Evolutionary conservation across 2,888 invertebrate genomes (phyloP).

Genomic region (Stramonita haemastoma): DNA sequence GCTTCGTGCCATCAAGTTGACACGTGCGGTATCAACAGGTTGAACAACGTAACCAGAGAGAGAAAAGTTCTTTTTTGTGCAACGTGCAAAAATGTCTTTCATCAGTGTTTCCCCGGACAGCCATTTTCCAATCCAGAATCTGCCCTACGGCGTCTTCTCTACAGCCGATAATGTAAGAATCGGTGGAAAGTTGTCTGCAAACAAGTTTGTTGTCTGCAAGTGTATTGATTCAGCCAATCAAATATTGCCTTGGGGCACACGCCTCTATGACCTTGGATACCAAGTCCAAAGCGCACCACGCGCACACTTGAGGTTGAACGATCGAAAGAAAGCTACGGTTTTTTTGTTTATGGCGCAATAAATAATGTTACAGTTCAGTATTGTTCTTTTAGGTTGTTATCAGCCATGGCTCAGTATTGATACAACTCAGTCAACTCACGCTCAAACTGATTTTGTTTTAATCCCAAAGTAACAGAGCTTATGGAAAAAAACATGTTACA

Average conservation of each 20-base stretch:
- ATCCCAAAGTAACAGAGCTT: no score
- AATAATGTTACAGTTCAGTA: no score
- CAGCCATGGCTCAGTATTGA: no score
- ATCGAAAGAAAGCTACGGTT: no score
- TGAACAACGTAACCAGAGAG: slow-evolving; percentile 24
- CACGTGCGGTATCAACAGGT: slow-evolving; percentile 33
- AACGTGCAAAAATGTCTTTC: slow-evolving; percentile 77
- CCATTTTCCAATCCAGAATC: slow-evolving; percentile 96
- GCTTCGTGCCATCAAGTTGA: slow-evolving; percentile 24
- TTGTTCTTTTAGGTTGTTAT: no score
- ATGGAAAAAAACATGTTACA: no score
- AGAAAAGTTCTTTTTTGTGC: neutral
- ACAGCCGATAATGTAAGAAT: slow-evolving; percentile 89
- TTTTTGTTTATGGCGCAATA: no score
- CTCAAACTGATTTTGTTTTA: no score
- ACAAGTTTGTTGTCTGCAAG: slow-evolving; percentile 3
- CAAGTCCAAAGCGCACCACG: no score
- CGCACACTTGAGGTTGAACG: no score
- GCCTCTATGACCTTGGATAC: slow-evolving; percentile 30
- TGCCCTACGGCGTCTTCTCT: slow-evolving; percentile 98
- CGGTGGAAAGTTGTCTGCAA: neutral
- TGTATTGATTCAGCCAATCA: slow-evolving; percentile 44
- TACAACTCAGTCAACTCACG: no score
- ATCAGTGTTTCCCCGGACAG: slow-evolving; percentile 80
- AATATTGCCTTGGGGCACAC: neutral